phyloP scores from a whole-genome alignment of 2,888 invertebrate genomes.

The Allolobophora icterica region DNA sequence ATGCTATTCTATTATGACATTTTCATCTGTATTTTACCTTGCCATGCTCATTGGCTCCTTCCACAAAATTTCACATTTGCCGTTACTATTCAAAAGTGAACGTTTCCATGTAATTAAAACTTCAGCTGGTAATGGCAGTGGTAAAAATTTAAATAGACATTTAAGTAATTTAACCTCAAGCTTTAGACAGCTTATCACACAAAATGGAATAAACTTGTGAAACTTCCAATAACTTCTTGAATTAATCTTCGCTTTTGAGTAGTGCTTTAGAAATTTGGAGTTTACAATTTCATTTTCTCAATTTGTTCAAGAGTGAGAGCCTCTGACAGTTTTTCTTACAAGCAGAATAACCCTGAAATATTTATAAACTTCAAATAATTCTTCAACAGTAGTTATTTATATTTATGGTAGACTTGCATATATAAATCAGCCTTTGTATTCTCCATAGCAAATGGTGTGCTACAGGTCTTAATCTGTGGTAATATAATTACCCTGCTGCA shows the following conservation, averaged over 20 bases:
- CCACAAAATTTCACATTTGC: not conserved
- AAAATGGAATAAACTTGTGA: not conserved
- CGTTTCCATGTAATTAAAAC: not conserved
- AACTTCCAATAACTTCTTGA: not conserved
- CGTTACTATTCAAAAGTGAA: not conserved
- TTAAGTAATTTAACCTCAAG: not conserved
- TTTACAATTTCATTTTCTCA: not conserved
- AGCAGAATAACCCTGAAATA: no score
- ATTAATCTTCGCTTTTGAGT: no score
- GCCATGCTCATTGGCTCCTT: no score
- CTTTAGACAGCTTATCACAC: not conserved
- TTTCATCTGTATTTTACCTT: not conserved
- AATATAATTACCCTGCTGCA: no score
- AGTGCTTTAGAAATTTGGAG: no score
- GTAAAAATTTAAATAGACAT: not conserved
- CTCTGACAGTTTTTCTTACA: no score
- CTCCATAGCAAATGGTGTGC: not conserved
- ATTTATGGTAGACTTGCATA: no score
- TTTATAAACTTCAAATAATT: no score
- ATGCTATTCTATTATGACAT: not conserved
- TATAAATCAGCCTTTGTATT: no score
- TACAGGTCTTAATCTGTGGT: no score
- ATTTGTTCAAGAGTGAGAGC: not conserved
- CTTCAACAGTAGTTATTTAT: no score
- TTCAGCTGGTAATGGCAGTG: not conserved